A percentile compares a stretch with the other conserved stretches of the same genome.
These are phyloP conservation scores for Heterohyrax brucei DNA, from an alignment of 2,797 vertebrate species.

Conservation along the genomic window DNA sequence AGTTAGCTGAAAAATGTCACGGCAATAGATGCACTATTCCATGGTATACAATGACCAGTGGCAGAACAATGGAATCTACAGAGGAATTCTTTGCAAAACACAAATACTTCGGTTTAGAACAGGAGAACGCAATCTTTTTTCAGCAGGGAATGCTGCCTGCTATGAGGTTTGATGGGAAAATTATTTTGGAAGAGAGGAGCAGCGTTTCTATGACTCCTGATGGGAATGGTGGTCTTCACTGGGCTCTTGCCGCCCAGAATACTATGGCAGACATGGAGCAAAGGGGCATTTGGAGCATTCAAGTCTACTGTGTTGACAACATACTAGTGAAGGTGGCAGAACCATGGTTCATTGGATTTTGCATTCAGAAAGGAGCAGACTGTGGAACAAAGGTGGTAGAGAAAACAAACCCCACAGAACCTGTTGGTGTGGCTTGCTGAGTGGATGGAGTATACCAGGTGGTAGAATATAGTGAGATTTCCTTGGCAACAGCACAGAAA, in stretches of 20 bases:
- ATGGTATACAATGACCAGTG: conserved; percentile 99
- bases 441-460: conserved; percentile 97
- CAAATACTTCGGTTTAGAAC: conserved; percentile 95
- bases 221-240: conserved; percentile 98
- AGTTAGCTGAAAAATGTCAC: conserved; percentile 93
- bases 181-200: conserved; percentile 96
- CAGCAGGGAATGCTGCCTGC: conserved; percentile 99
- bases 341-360: conserved; percentile 97
- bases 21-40: conserved; percentile 94
- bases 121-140: conserved; percentile 95
- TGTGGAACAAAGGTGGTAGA: conserved; percentile 99
- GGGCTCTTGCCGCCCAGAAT: conserved; percentile 94
- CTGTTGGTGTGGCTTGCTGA: conserved; percentile 97
- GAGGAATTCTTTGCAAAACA: conserved; percentile 94
- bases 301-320: conserved; percentile 99
- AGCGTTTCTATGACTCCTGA: conserved; percentile 99
- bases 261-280: conserved; percentile 95
- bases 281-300: conserved; percentile 93
- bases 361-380: conserved; percentile 96
- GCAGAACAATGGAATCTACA: conserved; percentile 96
- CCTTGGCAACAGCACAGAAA: conserved; percentile 95
- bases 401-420: conserved; percentile 98
- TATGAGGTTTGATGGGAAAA: conserved; percentile 96
- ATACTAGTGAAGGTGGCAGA: conserved; percentile 98
- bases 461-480: conserved; percentile 99